Conservation (phyloP, 1,140 invertebrate genomes). For the Drosophila kikkawai region DNA sequence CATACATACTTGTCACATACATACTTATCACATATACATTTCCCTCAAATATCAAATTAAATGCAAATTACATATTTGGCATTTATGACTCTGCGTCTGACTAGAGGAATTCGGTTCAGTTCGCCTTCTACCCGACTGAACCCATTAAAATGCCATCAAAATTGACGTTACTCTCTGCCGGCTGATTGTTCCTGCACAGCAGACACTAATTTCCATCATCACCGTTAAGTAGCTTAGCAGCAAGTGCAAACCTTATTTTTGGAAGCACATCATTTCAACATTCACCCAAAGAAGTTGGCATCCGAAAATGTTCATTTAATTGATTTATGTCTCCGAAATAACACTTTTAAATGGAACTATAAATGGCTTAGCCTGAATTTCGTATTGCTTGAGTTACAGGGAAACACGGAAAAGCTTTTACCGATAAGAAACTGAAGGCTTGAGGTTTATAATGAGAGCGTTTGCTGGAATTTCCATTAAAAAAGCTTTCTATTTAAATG, state of each 20-base stretch:
- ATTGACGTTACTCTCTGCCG: constrained; percentile 50
- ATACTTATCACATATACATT: not conserved
- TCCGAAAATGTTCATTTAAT: constrained; percentile 30
- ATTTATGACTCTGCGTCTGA: constrained; percentile 47
- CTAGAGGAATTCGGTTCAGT: constrained; percentile 6
- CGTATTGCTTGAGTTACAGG: not conserved
- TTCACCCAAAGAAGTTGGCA: constrained; percentile 31
- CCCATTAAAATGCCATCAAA: constrained; percentile 81
- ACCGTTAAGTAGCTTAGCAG: constrained; percentile 48
- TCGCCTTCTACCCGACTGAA: constrained; percentile 22
- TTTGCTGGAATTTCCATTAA: not conserved
- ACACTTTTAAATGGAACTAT: not conserved
- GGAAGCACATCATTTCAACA: constrained; percentile 25
- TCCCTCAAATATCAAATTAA: constrained; percentile 72
- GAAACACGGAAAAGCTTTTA: constrained; percentile 33
- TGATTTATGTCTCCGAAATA: constrained; percentile 31
- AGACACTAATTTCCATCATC: constrained; percentile 57
- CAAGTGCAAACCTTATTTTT: constrained; percentile 24
- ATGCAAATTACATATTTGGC: constrained; percentile 76
- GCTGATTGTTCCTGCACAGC: constrained; percentile 33
- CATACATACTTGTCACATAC: not conserved
- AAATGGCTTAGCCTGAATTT: constrained; percentile 5
- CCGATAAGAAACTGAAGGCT: constrained; percentile 9
- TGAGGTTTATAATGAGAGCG: constrained; percentile 9
- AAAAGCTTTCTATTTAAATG: constrained; percentile 15